phyloP scores from a whole-genome alignment of 2,113 vertebrate genomes.

The Cinclus cinclus region DNA sequence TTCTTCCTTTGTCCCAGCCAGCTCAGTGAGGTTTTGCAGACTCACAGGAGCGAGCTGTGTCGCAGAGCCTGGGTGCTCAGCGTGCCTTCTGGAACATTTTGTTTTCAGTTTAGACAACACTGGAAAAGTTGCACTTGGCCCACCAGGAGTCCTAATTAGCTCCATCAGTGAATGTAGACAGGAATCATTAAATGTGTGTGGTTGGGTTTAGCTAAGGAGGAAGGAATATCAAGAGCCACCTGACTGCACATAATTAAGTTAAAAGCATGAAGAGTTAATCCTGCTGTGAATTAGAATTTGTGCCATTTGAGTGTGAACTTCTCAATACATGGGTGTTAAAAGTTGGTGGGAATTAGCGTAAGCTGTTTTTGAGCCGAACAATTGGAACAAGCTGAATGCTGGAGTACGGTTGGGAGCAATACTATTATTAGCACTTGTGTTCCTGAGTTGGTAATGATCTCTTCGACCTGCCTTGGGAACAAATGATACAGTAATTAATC shows the following conservation, averaged over 20 bases:
- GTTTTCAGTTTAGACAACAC: conserved; percentile 32
- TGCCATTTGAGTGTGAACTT: background rate
- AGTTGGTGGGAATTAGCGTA: background rate
- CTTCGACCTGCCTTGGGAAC: background rate
- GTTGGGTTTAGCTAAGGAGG: background rate
- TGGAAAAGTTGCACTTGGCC: conserved; percentile 23
- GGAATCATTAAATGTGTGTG: background rate
- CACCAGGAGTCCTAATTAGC: conserved; percentile 58
- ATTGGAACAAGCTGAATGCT: background rate
- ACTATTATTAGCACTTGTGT: background rate
- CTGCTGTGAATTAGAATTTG: background rate
- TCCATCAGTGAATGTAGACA: background rate
- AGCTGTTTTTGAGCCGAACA: background rate
- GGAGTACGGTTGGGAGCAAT: background rate
- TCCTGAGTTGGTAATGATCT: background rate
- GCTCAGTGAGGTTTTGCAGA: accelerated
- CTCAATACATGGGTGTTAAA: background rate
- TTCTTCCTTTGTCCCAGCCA: background rate
- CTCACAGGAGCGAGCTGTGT: background rate
- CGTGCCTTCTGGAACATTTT: conserved; percentile 47
- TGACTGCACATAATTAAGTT: background rate
- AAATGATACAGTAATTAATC: background rate
- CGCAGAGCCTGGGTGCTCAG: background rate
- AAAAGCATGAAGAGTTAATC: conserved; percentile 34
- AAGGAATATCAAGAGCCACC: background rate